Conservation (phyloP, 92 coral and sea anemone species). For the Phymanthus crucifer region DNA sequence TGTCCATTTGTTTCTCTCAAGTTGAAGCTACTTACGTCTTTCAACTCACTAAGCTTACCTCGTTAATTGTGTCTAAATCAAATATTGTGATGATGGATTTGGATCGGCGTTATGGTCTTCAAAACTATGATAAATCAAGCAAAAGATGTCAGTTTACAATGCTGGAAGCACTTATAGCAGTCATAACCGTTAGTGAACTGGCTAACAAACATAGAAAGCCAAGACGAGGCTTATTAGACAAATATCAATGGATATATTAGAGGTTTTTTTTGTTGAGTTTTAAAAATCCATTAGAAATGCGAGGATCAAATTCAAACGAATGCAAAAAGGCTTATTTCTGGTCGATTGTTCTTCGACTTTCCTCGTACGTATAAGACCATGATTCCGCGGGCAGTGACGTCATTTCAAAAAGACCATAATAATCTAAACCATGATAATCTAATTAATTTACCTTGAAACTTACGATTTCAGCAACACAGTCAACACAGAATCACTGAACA, state of each 20-base stretch:
- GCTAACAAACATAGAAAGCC: no score
- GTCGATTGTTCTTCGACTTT: not conserved
- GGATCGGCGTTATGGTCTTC: not conserved
- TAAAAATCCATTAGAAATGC: no score
- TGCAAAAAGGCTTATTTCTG: no score
- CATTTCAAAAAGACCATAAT: not conserved
- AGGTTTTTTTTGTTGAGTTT: no score
- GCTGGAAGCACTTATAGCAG: no score
- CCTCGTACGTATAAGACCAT: not conserved
- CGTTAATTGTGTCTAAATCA: not conserved
- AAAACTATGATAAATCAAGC: not conserved
- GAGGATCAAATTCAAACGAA: no score
- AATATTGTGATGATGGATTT: not conserved
- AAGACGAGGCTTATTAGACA: no score
- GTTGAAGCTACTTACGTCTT: not conserved
- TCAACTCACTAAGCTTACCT: not conserved
- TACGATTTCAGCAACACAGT: not conserved
- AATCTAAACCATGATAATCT: no score
- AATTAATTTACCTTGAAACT: not conserved
- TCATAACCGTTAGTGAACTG: no score
- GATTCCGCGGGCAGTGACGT: not conserved
- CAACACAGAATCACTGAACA: not conserved
- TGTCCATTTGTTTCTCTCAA: no score
- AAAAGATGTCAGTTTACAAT: not conserved
- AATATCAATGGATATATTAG: no score